Conservation (phyloP, 2,113 vertebrate species). For the Hippoglossus stenolepis region DNA sequence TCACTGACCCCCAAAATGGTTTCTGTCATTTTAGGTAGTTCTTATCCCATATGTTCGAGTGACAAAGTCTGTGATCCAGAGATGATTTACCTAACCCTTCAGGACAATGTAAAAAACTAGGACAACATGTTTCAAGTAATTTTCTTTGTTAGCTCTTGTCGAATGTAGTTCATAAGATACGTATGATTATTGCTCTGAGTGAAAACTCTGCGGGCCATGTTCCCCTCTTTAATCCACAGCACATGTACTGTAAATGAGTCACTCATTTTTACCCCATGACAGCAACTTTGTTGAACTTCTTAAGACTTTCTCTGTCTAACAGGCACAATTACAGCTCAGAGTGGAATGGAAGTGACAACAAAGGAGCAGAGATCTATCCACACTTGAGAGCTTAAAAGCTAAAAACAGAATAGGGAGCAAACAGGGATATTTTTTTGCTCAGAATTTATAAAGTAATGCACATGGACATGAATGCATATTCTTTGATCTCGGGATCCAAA, state of each 20-base stretch:
- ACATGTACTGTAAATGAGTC: slow-evolving; percentile 32
- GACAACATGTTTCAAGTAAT: slow-evolving; percentile 26
- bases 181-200: slow-evolving; percentile 23
- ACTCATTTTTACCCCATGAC: slow-evolving; percentile 38
- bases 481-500: slow-evolving; percentile 43
- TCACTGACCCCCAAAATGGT: too few species aligned
- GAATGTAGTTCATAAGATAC: slow-evolving; percentile 44
- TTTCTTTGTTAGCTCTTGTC: slow-evolving; percentile 24
- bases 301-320: slow-evolving; percentile 48
- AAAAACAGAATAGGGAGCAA: slow-evolving; percentile 50
- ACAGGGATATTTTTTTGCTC: slow-evolving; percentile 27
- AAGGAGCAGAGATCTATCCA: slow-evolving; percentile 35
- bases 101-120: slow-evolving; percentile 14
- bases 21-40: too few species aligned
- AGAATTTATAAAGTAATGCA: slow-evolving; percentile 30
- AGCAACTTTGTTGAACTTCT: slow-evolving; percentile 50
- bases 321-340: slow-evolving; percentile 50
- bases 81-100: background rate
- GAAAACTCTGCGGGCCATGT: slow-evolving; percentile 32
- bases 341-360: slow-evolving; percentile 50
- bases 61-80: background rate
- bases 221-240: slow-evolving; percentile 31
- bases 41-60: too few species aligned
- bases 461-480: slow-evolving; percentile 44
- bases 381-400: slow-evolving; percentile 55